Conservation (phyloP, 1,140 invertebrate genomes). For the Asobara japonica region DNA sequence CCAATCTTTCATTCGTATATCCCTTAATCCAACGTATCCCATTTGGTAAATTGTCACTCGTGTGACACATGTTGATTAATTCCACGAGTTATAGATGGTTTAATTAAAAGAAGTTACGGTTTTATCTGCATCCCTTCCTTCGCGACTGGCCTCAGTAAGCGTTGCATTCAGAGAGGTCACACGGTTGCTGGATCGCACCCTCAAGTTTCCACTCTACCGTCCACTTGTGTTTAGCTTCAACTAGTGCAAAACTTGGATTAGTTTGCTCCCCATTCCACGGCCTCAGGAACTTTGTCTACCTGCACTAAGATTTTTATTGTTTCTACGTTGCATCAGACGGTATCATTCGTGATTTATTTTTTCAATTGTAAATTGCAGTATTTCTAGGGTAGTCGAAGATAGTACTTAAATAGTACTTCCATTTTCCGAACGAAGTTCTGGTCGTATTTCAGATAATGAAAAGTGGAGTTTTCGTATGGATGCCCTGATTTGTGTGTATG, state of each 20-base stretch:
- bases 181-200: background rate
- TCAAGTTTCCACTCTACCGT: slow-evolving; percentile 38
- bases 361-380: background rate
- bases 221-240: slow-evolving; percentile 34
- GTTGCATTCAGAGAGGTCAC: slow-evolving; percentile 19
- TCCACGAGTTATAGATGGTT: background rate
- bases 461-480: too few species aligned
- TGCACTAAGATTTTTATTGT: background rate
- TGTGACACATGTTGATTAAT: background rate
- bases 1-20: too few species aligned
- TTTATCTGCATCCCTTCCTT: background rate
- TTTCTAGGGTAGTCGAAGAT: too few species aligned
- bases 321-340: background rate
- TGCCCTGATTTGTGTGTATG: too few species aligned
- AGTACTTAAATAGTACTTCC: too few species aligned
- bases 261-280: slow-evolving; percentile 41
- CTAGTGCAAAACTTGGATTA: slow-evolving; percentile 53
- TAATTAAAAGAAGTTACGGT: too few species aligned
- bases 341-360: background rate
- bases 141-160: background rate
- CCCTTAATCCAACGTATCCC: too few species aligned
- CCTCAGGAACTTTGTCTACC: background rate
- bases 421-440: too few species aligned
- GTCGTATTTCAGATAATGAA: too few species aligned
- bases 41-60: too few species aligned